Conservation (phyloP, 2,797 vertebrate species). For the Microctenopoma lineatum region DNA sequence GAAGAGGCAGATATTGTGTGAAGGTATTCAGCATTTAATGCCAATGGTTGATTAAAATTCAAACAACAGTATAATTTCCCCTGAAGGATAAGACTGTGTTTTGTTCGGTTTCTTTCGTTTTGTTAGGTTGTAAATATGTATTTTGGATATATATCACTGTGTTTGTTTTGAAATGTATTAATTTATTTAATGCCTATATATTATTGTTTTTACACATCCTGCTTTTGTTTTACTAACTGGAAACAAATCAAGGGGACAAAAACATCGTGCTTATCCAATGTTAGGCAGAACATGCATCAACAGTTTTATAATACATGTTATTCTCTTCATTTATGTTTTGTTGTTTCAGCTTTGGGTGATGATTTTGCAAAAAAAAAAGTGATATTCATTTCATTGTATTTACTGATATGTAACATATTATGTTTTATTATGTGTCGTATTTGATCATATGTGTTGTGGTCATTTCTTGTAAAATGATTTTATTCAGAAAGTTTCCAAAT, state of each 20-base stretch:
- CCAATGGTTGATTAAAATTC: constrained; percentile 56
- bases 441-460: constrained; percentile 72
- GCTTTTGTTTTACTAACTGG: constrained; percentile 78
- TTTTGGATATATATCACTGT: constrained; percentile 80
- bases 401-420: constrained; percentile 70
- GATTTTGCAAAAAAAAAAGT: constrained; percentile 48
- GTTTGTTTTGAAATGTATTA: constrained; percentile 80
- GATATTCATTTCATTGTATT: constrained; percentile 73
- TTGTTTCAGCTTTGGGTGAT: constrained; percentile 63
- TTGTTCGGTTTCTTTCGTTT: constrained; percentile 42
- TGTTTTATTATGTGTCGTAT: constrained; percentile 65
- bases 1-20: constrained; percentile 28
- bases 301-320: constrained; percentile 59
- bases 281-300: constrained; percentile 46
- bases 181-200: constrained; percentile 86
- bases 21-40: constrained; percentile 55
- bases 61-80: constrained; percentile 48
- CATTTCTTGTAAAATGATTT: constrained; percentile 69
- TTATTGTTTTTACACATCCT: constrained; percentile 74
- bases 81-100: constrained; percentile 44
- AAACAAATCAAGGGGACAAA: constrained; percentile 62
- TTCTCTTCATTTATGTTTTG: constrained; percentile 63
- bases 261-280: constrained; percentile 58
- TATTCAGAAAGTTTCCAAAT: constrained; percentile 75
- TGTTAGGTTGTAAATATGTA: constrained; percentile 83